Evolutionary conservation across 2,797 vertebrate genomes (phyloP).

Genomic region (Mus minutoides): DNA sequence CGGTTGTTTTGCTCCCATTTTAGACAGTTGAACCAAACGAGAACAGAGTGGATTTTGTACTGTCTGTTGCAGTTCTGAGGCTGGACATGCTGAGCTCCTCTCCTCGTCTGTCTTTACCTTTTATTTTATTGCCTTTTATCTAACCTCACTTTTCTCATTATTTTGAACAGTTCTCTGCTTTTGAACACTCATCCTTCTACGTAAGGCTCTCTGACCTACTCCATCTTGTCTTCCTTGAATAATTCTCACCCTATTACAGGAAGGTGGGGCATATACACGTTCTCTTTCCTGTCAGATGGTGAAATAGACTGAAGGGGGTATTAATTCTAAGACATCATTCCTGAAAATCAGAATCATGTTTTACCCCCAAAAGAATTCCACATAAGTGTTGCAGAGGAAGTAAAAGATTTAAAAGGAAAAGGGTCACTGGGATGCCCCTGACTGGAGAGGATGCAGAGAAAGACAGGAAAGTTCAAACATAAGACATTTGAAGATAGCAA

Average conservation of each 20-base stretch:
- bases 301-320: constrained; percentile 14
- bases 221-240: background rate
- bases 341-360: constrained; percentile 31
- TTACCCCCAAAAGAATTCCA: constrained; percentile 13
- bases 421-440: constrained; percentile 44
- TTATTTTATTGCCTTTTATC: constrained; percentile 2
- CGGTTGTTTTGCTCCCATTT: background rate
- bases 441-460: constrained; percentile 68
- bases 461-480: constrained; percentile 56
- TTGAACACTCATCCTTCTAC: background rate
- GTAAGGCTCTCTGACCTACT: background rate
- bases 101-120: background rate
- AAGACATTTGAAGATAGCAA: constrained; percentile 48
- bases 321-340: constrained; percentile 48
- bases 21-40: background rate
- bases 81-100: background rate
- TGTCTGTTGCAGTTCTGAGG: background rate
- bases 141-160: background rate
- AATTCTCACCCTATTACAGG: background rate
- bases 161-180: constrained; percentile 24
- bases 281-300: constrained; percentile 66
- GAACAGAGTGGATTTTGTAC: background rate
- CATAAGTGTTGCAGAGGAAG: constrained; percentile 12
- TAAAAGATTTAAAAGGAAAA: background rate
- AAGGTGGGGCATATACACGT: background rate